Conservation (phyloP, 2,888 invertebrate species). For the Danaus chrysippus region DNA sequence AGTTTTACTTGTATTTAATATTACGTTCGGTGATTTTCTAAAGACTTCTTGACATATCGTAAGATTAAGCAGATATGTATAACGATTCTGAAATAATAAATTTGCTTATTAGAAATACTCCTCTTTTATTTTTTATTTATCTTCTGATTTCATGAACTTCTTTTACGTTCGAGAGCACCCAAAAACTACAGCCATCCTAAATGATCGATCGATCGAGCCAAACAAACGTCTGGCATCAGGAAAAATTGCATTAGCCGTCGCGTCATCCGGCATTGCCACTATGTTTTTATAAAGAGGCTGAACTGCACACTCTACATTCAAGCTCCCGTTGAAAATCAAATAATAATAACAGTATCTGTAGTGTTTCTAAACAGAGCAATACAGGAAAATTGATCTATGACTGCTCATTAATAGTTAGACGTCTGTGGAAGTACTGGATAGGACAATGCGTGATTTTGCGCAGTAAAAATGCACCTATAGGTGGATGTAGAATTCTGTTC, state of each 20-base stretch:
- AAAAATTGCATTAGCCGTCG: too few species aligned
- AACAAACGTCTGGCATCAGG: too few species aligned
- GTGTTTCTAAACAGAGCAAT: slow-evolving; percentile 39
- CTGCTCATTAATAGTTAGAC: slow-evolving; percentile 36
- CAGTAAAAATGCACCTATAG: slow-evolving; percentile 33
- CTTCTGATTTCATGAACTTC: background rate
- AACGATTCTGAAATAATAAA: slow-evolving; percentile 69
- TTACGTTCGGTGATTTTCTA: slow-evolving; percentile 60
- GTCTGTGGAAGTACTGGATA: slow-evolving; percentile 39
- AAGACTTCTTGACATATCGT: slow-evolving; percentile 77
- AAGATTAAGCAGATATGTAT: slow-evolving; percentile 65
- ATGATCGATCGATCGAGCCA: too few species aligned
- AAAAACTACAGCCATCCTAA: too few species aligned
- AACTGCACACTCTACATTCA: too few species aligned
- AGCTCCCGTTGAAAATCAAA: too few species aligned
- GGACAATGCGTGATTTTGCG: slow-evolving; percentile 39
- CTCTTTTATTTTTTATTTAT: slow-evolving; percentile 9
- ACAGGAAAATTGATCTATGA: slow-evolving; percentile 37
- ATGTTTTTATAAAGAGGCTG: too few species aligned
- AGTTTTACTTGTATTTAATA: slow-evolving; percentile 24
- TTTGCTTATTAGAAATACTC: slow-evolving; percentile 64
- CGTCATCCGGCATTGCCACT: too few species aligned
- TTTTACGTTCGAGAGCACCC: background rate
- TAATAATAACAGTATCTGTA: background rate
- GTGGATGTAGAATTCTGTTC: slow-evolving; percentile 35